Evolutionary conservation across 2,888 invertebrate species (phyloP).

Genomic region (Bedellia somnulentella): DNA sequence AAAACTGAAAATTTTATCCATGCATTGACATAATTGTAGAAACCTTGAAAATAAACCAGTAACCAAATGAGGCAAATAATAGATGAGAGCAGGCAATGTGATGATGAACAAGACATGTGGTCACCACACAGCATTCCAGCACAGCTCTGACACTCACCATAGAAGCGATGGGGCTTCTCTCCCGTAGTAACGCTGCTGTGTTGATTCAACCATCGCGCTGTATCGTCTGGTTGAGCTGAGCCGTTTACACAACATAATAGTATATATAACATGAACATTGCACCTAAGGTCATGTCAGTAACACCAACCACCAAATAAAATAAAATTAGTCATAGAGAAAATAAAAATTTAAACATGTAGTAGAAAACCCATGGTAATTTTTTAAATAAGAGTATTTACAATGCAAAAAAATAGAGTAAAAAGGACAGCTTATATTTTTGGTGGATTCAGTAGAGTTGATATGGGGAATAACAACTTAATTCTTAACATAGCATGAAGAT

Average conservation of each 20-base stretch:
- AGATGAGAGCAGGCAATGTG: too few species aligned
- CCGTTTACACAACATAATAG: slow-evolving; percentile 58
- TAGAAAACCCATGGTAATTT: not conserved
- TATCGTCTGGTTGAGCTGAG: slow-evolving; percentile 57
- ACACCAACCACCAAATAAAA: slow-evolving; percentile 55
- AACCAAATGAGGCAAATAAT: too few species aligned
- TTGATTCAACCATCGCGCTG: slow-evolving; percentile 49
- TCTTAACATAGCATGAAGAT: too few species aligned
- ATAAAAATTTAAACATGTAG: slow-evolving; percentile 8
- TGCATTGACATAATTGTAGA: too few species aligned
- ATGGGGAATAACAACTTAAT: too few species aligned
- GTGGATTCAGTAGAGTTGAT: too few species aligned
- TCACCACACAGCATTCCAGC: slow-evolving; percentile 1
- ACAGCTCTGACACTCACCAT: slow-evolving; percentile 59
- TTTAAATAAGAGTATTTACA: too few species aligned
- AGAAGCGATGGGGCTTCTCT: slow-evolving; percentile 51
- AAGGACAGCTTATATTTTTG: too few species aligned
- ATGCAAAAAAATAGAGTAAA: too few species aligned
- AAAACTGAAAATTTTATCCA: too few species aligned
- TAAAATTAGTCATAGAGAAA: slow-evolving; percentile 42
- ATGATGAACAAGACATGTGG: too few species aligned
- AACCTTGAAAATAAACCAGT: too few species aligned
- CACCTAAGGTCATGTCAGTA: slow-evolving; percentile 49
- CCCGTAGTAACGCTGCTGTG: slow-evolving; percentile 21
- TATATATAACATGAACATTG: slow-evolving; percentile 61